Evolutionary conservation across 92 coral and sea anemone species (phyloP).

Genomic region (Siderastrea radians): DNA sequence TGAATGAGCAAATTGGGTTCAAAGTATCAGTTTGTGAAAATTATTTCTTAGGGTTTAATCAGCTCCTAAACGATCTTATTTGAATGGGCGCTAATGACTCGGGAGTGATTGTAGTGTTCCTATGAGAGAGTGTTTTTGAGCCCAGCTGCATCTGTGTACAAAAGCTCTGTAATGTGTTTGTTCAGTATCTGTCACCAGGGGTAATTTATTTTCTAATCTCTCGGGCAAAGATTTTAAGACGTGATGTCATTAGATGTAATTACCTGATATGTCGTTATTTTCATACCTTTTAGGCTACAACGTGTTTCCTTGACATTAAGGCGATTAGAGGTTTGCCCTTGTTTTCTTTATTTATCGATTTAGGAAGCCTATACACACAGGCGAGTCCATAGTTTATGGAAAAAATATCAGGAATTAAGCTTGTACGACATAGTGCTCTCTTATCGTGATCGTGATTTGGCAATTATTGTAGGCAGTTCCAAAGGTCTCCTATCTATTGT

Average conservation of each 20-base stretch:
- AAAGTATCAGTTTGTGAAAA: constrained; percentile 33
- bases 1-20: constrained; percentile 6
- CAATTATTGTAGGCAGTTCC: constrained; percentile 1
- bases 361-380: constrained; percentile 29
- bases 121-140: constrained; percentile 80
- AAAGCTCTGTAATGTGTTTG: constrained; percentile 93
- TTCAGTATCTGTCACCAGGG: constrained; percentile 92
- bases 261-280: constrained; percentile 80
- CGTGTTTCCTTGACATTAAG: constrained; percentile 68
- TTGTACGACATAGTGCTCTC: neutral
- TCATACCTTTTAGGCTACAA: constrained; percentile 73
- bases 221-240: constrained; percentile 69
- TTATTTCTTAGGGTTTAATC: constrained; percentile 28
- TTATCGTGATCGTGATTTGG: neutral
- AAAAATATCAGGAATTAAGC: constrained; percentile 5
- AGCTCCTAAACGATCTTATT: constrained; percentile 45
- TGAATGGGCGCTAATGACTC: constrained; percentile 40
- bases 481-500: constrained; percentile 16
- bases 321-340: constrained; percentile 51
- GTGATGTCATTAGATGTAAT: constrained; percentile 86
- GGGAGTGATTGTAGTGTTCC: constrained; percentile 64
- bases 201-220: constrained; percentile 88
- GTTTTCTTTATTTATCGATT: constrained; percentile 50
- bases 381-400: constrained; percentile 6
- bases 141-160: constrained; percentile 87